Conservation (phyloP, 2,797 vertebrate species). For the Anabas testudineus region DNA sequence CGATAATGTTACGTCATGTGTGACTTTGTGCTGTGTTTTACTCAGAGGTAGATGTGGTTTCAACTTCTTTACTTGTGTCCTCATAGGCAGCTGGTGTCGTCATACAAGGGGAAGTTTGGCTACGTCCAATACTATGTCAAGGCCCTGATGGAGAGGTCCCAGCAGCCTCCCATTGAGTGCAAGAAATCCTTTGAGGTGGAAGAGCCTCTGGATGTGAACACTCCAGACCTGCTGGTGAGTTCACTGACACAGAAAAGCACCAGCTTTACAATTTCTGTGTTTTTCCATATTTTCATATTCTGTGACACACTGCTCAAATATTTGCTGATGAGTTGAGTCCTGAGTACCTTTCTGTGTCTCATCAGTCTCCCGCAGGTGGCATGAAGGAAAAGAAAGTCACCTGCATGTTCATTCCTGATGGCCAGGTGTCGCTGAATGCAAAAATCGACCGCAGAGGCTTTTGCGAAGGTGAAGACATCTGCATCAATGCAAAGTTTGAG, state of each 20-base stretch:
- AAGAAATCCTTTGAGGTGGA: constrained; percentile 93
- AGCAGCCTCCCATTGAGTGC: constrained; percentile 82
- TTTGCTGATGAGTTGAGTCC: background rate
- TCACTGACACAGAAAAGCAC: background rate
- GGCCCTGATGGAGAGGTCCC: constrained; percentile 87
- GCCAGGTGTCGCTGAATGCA: constrained; percentile 91
- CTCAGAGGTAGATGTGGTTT: background rate
- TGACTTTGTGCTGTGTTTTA: background rate
- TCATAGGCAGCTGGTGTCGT: constrained; percentile 91
- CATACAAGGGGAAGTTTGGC: constrained; percentile 96
- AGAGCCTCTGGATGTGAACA: constrained; percentile 93
- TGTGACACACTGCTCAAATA: background rate
- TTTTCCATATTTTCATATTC: background rate
- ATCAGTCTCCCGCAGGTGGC: constrained; percentile 90
- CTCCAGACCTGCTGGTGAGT: constrained; percentile 93
- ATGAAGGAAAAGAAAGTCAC: constrained; percentile 97
- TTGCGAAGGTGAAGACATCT: constrained; percentile 96
- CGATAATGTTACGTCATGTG: fast-evolving
- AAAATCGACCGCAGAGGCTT: constrained; percentile 95
- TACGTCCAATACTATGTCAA: constrained; percentile 93
- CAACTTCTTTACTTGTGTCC: fast-evolving
- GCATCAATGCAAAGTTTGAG: constrained; percentile 95
- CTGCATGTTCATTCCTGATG: constrained; percentile 96
- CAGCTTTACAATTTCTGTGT: background rate
- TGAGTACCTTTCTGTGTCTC: background rate